A percentile compares a stretch with the other conserved stretches of the same genome.
Conservation (phyloP, 2,113 vertebrate genomes). For the Panthera leo region DNA sequence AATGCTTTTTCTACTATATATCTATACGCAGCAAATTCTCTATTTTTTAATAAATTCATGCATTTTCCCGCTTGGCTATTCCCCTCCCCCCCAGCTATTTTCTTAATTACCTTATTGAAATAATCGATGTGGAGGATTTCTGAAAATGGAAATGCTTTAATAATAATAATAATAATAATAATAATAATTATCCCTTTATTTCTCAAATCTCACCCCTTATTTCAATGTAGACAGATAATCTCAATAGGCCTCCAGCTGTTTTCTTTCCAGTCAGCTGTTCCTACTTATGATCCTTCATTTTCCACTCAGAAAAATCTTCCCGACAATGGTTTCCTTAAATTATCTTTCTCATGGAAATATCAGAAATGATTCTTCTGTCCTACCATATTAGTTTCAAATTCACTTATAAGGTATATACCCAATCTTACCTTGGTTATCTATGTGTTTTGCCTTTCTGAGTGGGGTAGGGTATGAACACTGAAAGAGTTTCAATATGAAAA, state of each 20-base stretch:
- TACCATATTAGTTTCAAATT: not conserved
- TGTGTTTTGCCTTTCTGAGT: not conserved
- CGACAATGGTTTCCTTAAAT: not conserved
- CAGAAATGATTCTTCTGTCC: not conserved
- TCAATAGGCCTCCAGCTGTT: not conserved
- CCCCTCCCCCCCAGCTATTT: not conserved
- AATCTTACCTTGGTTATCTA: not conserved
- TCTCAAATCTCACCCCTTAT: not conserved
- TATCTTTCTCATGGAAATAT: not conserved
- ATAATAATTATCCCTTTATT: not conserved
- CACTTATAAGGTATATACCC: not conserved
- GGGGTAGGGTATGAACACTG: not conserved
- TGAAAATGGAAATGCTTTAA: not conserved
- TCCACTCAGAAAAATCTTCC: not conserved
- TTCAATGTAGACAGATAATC: not conserved
- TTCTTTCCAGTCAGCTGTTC: not conserved
- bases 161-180: not conserved
- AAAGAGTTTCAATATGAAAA: not conserved
- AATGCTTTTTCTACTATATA: not conserved
- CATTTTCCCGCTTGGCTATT: not conserved
- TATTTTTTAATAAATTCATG: not conserved
- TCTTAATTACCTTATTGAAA: not conserved
- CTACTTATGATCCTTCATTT: not conserved
- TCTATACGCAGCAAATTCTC: not conserved
- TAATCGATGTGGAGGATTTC: not conserved